Conservation (phyloP, 2,797 vertebrate genomes). For the Ctenochaetus hawaiiensis region DNA sequence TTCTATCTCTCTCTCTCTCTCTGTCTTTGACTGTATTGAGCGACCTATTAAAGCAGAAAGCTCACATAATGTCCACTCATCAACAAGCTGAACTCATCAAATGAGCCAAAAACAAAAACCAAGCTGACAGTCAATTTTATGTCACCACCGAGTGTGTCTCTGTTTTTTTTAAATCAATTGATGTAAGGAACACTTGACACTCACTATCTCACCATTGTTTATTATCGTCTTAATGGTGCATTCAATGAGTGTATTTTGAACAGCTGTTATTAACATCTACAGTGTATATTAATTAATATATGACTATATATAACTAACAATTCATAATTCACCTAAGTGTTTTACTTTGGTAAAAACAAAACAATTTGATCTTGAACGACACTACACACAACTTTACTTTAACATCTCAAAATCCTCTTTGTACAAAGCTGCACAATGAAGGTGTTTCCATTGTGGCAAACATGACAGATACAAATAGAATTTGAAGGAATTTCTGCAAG, state of each 20-base stretch:
- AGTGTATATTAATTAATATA: too few species aligned
- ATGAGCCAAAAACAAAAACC: slow-evolving; percentile 21
- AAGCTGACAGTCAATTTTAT: slow-evolving; percentile 18
- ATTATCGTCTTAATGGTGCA: too few species aligned
- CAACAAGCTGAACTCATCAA: slow-evolving; percentile 56
- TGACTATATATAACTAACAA: too few species aligned
- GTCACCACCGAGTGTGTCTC: not conserved
- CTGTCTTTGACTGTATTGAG: slow-evolving; percentile 50
- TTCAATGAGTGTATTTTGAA: too few species aligned
- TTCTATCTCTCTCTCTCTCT: not conserved
- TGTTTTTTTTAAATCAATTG: too few species aligned
- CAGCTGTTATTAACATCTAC: too few species aligned
- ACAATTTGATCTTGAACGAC: not conserved
- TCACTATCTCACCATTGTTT: too few species aligned
- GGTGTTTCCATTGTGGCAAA: slow-evolving; percentile 37
- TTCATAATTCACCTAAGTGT: too few species aligned
- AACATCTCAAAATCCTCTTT: not conserved
- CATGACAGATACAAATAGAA: slow-evolving; percentile 62
- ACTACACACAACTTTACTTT: not conserved
- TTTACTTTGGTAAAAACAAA: too few species aligned
- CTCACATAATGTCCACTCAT: slow-evolving; percentile 66
- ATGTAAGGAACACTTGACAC: too few species aligned
- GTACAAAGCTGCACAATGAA: slow-evolving; percentile 27
- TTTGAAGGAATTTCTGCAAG: slow-evolving; percentile 52
- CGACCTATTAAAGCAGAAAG: slow-evolving; percentile 69